Conservation (phyloP, 2,113 vertebrate genomes). For the Cryptotis parvus region DNA sequence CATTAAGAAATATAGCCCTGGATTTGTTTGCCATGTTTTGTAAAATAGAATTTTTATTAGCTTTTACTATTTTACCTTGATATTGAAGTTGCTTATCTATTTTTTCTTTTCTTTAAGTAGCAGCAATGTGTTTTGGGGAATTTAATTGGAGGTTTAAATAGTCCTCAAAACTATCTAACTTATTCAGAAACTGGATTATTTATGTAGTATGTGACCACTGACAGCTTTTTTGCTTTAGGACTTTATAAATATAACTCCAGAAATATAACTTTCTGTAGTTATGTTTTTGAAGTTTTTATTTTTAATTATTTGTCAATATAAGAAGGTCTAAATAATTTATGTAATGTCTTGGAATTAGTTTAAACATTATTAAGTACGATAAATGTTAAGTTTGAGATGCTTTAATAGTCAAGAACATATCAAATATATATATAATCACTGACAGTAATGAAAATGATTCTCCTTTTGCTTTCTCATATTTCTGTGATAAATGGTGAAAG, state of each 20-base stretch:
- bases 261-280: too few species aligned
- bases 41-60: background rate
- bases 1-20: background rate
- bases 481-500: conserved; percentile 17
- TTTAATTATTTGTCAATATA: background rate
- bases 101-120: background rate
- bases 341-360: background rate
- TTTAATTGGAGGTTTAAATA: background rate
- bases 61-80: background rate
- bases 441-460: background rate
- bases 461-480: background rate
- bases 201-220: background rate
- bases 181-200: background rate
- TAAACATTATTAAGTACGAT: background rate
- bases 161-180: background rate
- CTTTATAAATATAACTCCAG: background rate
- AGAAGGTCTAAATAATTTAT: background rate
- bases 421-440: background rate
- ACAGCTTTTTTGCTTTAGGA: background rate
- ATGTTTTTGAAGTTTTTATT: background rate
- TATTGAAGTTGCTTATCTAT: background rate
- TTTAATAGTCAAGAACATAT: conserved; percentile 30
- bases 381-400: background rate
- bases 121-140: background rate
- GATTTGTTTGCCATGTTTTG: background rate